These are phyloP conservation scores for Scaptomyza cyrtandrae DNA, from an alignment of 2,888 invertebrate species.

Conservation along the genomic window DNA sequence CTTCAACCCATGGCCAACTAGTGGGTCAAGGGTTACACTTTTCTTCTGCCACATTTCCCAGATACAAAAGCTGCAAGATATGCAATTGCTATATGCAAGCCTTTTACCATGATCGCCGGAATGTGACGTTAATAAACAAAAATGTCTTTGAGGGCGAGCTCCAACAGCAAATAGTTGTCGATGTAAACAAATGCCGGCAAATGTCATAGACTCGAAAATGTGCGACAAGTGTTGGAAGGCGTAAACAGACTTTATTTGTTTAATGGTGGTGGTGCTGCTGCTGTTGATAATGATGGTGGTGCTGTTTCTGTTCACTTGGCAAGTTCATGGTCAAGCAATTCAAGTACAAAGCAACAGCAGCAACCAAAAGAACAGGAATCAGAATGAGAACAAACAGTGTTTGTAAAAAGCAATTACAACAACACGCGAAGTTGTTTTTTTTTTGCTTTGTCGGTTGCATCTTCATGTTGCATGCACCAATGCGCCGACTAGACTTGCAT, in stretches of 20 bases:
- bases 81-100: constrained; percentile 39
- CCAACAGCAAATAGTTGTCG: constrained; percentile 49
- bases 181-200: constrained; percentile 55
- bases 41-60: constrained; percentile 13
- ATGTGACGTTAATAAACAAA: constrained; percentile 53
- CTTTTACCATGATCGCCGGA: constrained; percentile 39
- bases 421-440: constrained; percentile 30
- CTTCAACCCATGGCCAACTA: constrained; percentile 12
- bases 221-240: constrained; percentile 9
- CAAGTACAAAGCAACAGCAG: constrained; percentile 7
- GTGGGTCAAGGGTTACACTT: constrained; percentile 52
- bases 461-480: constrained; percentile 65
- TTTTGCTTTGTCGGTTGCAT: constrained; percentile 5
- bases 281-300: constrained; percentile 9
- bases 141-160: constrained; percentile 25
- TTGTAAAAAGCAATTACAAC: constrained; percentile 18
- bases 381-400: constrained; percentile 15
- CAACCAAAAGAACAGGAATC: constrained; percentile 3
- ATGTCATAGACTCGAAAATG: constrained; percentile 25
- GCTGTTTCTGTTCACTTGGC: constrained; percentile 14
- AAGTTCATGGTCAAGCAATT: constrained; percentile 65
- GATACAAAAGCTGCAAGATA: constrained; percentile 7
- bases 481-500: constrained; percentile 35
- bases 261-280: too few relatives aligned
- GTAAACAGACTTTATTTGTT: constrained; percentile 2